Evolutionary conservation across 1,140 invertebrate species (phyloP), one percentile per base, ranked within the genome.

Genomic region (Anoplolepis gracilipes): DNA sequence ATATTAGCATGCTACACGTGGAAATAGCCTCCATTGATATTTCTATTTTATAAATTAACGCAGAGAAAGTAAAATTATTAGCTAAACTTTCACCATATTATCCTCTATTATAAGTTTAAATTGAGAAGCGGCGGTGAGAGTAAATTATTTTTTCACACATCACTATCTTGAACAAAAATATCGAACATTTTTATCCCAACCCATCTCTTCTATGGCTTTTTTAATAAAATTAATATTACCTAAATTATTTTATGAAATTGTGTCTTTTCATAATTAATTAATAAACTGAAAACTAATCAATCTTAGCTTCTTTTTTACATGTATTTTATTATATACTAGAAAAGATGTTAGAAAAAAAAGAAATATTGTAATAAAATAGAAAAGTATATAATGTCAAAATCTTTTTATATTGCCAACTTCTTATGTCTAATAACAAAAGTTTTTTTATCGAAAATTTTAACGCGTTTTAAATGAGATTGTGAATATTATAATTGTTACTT

Each of bases 311-410:
- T n/a, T 13, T 49, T 16, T 36, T 19, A 28, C 6, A 5, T 55
- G 55, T 53, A 73, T 33, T n/a, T 73, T 3, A 42, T 42, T 13
- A 42, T 42, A 42, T 42, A 57, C 4, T 11, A 57, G n/a, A n/a
- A 22, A 57, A 57, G 2, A 22, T 57, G 19, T 57, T 22, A 57
- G 55, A 57, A 4, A 57, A 57, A 57, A 22, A 57, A 22, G n/a
- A 57, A 11, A 57, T 11, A 42, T 42, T 8, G 13, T 42, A 25
- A n/a, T 81, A 55, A 57, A 19, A 70, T n/a, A 19, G 13, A 13
- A 28, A 70, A 70, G 4, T 7, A 36, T 57, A 19, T 81, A n/a
- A n/a, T 81, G 28, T 39, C 46, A 70, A 33, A 70, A 70, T 28
- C 65, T 57, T 42, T 33, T 39, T n/a, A 13, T 16, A 11, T 22